These are phyloP conservation scores for Drosophila greeni DNA, from an alignment of 2,888 invertebrate species.

Conservation along the genomic window DNA sequence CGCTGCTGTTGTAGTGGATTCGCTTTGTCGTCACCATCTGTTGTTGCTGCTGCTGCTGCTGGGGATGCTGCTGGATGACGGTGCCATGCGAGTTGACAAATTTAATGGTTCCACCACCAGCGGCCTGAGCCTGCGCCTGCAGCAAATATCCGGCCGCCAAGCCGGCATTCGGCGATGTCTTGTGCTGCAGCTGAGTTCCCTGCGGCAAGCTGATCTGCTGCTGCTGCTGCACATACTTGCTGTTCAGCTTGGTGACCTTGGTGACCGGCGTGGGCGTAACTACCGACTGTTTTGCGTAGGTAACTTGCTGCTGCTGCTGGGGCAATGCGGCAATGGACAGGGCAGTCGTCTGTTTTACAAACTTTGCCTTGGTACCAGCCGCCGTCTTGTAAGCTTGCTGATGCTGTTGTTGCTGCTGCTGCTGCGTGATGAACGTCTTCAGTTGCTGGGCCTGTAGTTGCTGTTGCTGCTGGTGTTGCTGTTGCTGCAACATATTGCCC, in stretches of 20 bases:
- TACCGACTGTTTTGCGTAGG: constrained; percentile 54
- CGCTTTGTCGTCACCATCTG: constrained; percentile 34
- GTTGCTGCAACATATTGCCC: constrained; percentile 72
- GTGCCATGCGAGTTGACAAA: constrained; percentile 79
- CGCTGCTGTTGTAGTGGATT: constrained; percentile 56
- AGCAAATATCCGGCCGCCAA: constrained; percentile 51
- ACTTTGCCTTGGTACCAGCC: constrained; percentile 65
- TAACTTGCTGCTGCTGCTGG: constrained; percentile 55
- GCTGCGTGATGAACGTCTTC: constrained; percentile 60
- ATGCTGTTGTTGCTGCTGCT: constrained; percentile 58
- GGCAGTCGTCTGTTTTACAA: constrained; percentile 73
- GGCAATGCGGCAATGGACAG: constrained; percentile 59
- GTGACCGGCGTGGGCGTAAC: constrained; percentile 45
- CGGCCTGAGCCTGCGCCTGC: constrained; percentile 45
- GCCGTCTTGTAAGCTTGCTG: constrained; percentile 55
- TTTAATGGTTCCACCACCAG: constrained; percentile 72
- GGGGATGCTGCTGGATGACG: constrained; percentile 76
- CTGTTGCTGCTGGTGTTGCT: constrained; percentile 53
- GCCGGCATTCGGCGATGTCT: constrained; percentile 33
- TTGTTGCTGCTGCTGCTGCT: constrained; percentile 25
- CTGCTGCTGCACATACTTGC: constrained; percentile 72
- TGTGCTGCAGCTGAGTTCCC: constrained; percentile 76
- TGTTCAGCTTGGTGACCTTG: constrained; percentile 69
- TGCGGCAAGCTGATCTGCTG: constrained; percentile 72
- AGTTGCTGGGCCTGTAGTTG: constrained; percentile 60